Evolutionary conservation across 2,113 vertebrate genomes (phyloP).

Genomic region (Ariopsis seemanni): DNA sequence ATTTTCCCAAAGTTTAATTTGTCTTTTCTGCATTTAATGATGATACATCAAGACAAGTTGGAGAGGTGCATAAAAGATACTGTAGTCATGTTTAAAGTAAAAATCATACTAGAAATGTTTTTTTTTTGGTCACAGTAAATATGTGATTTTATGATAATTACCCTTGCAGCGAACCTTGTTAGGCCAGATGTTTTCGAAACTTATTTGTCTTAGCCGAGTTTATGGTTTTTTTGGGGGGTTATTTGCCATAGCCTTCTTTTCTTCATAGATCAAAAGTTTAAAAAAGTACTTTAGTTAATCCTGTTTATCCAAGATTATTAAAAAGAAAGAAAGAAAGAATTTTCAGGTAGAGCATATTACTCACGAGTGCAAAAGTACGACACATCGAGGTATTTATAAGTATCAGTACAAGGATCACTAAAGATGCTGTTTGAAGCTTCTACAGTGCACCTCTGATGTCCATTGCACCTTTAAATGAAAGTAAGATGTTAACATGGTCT

Average conservation of each 20-base stretch:
- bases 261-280: neutral
- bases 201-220: neutral
- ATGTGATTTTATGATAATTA: neutral
- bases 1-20: no score
- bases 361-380: slow-evolving; percentile 15
- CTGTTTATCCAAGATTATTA: neutral
- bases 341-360: neutral
- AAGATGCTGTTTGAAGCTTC: neutral
- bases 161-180: neutral
- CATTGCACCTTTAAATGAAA: slow-evolving; percentile 21
- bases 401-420: neutral
- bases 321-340: neutral
- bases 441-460: neutral
- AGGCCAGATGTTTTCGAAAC: neutral
- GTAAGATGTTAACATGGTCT: neutral
- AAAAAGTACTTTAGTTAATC: neutral
- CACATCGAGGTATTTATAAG: slow-evolving; percentile 22
- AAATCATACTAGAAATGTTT: no score
- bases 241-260: neutral
- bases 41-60: neutral
- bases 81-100: no score
- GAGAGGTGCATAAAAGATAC: neutral
- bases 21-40: neutral
- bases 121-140: neutral
- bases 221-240: no score